A percentile compares a stretch with the other conserved stretches of the same genome.
These are phyloP conservation scores for Nemotelus pantherinus DNA, from an alignment of 2,888 invertebrate genomes.

Conservation along the genomic window DNA sequence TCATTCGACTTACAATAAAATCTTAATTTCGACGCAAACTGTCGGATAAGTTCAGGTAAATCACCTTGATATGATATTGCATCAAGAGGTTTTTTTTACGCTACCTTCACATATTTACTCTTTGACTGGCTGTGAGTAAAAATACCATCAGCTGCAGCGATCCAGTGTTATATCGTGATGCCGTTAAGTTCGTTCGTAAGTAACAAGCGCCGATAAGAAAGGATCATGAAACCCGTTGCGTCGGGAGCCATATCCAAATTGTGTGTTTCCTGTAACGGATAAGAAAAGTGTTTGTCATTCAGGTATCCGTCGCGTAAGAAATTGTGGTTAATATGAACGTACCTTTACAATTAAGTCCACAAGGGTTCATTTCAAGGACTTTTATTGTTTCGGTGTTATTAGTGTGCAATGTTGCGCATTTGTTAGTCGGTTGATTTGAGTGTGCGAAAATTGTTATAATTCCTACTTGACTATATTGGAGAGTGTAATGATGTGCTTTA, in stretches of 20 bases:
- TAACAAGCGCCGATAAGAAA: not conserved
- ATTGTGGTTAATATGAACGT: slow-evolving; percentile 4
- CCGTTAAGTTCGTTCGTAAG: no score
- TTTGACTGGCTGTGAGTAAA: slow-evolving; percentile 36
- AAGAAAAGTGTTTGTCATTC: slow-evolving; percentile 33
- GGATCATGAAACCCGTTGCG: slow-evolving; percentile 10
- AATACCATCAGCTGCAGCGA: slow-evolving; percentile 47
- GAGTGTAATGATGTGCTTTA: no score
- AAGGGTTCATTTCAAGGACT: not conserved
- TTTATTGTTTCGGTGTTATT: not conserved
- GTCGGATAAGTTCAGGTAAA: slow-evolving; percentile 7
- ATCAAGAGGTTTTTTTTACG: slow-evolving; percentile 34
- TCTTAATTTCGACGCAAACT: slow-evolving; percentile 10
- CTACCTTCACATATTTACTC: slow-evolving; percentile 33
- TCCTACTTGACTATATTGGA: no score
- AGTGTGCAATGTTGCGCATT: slow-evolving; percentile 1
- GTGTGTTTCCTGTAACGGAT: slow-evolving; percentile 4
- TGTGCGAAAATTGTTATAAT: no score
- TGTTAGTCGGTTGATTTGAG: not conserved
- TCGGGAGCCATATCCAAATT: slow-evolving; percentile 7
- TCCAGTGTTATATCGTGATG: slow-evolving; percentile 32
- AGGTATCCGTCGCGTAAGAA: slow-evolving; percentile 1
- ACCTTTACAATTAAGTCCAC: no score
- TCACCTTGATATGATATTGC: slow-evolving; percentile 31
- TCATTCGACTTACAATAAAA: no score